Evolutionary conservation across 92 coral and sea anemone species (phyloP).

Genomic region (Desmophyllum pertusum): DNA sequence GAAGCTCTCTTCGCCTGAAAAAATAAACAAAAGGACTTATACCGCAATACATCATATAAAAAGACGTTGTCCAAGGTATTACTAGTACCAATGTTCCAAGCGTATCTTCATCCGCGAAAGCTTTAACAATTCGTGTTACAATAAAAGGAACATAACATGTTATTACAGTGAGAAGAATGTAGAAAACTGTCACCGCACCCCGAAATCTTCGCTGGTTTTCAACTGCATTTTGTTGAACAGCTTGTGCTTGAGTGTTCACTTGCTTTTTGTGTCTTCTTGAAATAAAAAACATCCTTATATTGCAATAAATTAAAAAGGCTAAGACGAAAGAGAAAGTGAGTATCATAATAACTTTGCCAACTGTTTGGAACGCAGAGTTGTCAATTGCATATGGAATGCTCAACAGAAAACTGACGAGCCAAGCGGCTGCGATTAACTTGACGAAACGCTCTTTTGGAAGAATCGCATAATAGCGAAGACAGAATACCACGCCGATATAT

Average conservation of each 20-base stretch:
- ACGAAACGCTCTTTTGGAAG: too few relatives aligned
- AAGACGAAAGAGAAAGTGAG: background rate
- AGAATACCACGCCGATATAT: too few relatives aligned
- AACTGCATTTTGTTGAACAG: background rate
- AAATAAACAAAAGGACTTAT: conserved; percentile 6
- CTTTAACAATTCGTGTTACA: background rate
- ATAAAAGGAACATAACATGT: background rate
- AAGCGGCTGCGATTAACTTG: too few relatives aligned
- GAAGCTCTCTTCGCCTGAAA: background rate
- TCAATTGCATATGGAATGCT: too few relatives aligned
- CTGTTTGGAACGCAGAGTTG: too few relatives aligned
- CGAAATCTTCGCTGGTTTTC: conserved; percentile 2
- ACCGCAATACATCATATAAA: background rate
- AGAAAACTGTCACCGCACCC: background rate
- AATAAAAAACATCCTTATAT: background rate
- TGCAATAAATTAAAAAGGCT: background rate
- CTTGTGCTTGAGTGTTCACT: background rate
- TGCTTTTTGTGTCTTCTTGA: conserved; percentile 12
- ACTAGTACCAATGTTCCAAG: background rate
- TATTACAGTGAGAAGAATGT: background rate
- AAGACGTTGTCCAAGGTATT: background rate
- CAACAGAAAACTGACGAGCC: too few relatives aligned
- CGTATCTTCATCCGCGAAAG: background rate
- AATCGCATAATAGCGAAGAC: too few relatives aligned
- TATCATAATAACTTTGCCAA: too few relatives aligned